Base-by-base conservation (phyloP, 1,140 invertebrate genomes). In the Lepidurus packardi region DNA sequence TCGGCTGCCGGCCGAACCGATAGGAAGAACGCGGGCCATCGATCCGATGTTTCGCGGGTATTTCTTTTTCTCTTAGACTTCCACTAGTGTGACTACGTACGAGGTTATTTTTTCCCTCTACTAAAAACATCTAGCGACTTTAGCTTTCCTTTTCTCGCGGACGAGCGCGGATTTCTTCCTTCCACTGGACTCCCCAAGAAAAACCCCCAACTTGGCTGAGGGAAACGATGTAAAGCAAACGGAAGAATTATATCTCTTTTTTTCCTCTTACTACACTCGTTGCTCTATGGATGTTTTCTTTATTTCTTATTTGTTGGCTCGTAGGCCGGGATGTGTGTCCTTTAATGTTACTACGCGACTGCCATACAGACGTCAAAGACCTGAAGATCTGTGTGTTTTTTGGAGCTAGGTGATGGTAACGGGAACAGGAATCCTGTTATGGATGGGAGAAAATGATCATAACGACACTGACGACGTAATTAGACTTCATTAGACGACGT, bases 231-330 rank as follows among this genome's bases (percentile, higher is more conserved):
- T 65, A 65, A 65, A 65, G 13, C 16, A 21, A 65, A 21, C 16
- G 21, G 53, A 65, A 65, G 13, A 65, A 65, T 11, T n/a, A 0
- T 65, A 7, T 65, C 21, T 65, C 16, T 9, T 7, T 16, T 7
- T 3, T 21, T 7, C 53, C 53, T 65, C 21, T 65, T 21, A 65
- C 53, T 9, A 65, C 53, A 16, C 16, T 65, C 21, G 53, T 65
- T 65, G 53, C 13, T 65, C 9, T 65, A n/a, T 65, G 13, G n/a
- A 65, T 65, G 53, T 65, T 65, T 16, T 16, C 21, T 65, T 65
- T 65, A 65, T 65, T 65, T 65, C 53, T 9, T 65, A 65, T 65
- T 65, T 65, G 21, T 65, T 65, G n/a, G 53, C 53, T n/a, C 53
- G 53, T 65, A n/a, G 53, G 53, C 21, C 13, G 53, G 13, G 53